These are phyloP conservation scores for Dicyrtomina minuta DNA, from an alignment of 2,888 invertebrate species.

Conservation along the genomic window DNA sequence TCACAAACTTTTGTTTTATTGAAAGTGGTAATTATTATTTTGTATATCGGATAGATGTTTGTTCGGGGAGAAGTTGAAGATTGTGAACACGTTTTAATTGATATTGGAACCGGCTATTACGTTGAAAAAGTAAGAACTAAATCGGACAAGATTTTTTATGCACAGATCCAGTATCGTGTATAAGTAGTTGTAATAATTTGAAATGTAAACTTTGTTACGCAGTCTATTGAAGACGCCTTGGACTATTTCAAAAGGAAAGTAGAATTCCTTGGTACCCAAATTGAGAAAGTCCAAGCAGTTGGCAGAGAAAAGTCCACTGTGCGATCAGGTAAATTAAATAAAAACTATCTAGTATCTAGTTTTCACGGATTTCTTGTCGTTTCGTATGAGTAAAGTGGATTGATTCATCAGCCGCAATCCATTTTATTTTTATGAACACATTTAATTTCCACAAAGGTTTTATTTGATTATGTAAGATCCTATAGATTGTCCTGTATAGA, in stretches of 20 bases:
- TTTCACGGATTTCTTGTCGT: too few species aligned
- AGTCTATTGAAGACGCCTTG: constrained; percentile 58
- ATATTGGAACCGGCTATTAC: constrained; percentile 96
- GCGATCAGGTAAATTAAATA: constrained; percentile 62
- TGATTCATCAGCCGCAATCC: too few species aligned
- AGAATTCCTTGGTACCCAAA: constrained; percentile 87
- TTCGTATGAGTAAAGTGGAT: too few species aligned
- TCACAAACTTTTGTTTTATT: constrained; percentile 15
- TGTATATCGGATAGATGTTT: constrained; percentile 91
- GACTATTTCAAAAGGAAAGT: constrained; percentile 91
- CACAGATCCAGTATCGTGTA: neutral
- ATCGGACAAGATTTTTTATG: neutral
- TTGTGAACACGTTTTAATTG: constrained; percentile 83
- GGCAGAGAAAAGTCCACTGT: constrained; percentile 81
- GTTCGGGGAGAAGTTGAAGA: constrained; percentile 86
- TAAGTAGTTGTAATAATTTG: neutral
- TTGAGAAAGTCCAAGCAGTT: constrained; percentile 84
- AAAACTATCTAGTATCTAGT: too few species aligned
- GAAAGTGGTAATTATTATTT: too few species aligned
- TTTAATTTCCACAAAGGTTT: too few species aligned
- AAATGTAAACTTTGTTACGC: constrained; percentile 3
- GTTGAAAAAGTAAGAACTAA: constrained; percentile 74
- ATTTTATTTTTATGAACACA: too few species aligned
- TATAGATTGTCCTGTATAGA: too few species aligned
- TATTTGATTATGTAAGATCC: too few species aligned